Evolutionary conservation across 92 coral and sea anemone genomes (phyloP).

Genomic region (Pocillopora meandrina): DNA sequence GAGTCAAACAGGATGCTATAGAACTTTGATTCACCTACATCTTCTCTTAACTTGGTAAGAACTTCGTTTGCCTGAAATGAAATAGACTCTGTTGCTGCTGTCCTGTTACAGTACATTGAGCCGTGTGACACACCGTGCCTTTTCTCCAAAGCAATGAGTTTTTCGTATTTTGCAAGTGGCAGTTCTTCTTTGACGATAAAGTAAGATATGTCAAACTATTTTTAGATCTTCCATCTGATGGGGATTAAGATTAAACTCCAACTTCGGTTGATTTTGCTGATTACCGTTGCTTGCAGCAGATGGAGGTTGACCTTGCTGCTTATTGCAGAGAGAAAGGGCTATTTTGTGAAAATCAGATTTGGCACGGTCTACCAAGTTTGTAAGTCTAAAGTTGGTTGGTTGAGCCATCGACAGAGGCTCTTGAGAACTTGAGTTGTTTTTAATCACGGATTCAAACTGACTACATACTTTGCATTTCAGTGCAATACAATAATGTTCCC

Average conservation of each 20-base stretch:
- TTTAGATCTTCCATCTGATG: slow-evolving; percentile 53
- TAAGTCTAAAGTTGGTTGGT: slow-evolving; percentile 49
- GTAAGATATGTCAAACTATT: slow-evolving; percentile 50
- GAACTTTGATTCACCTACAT: slow-evolving; percentile 55
- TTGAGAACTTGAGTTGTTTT: slow-evolving; percentile 49
- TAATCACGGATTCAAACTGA: slow-evolving; percentile 43
- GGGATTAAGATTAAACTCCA: slow-evolving; percentile 47
- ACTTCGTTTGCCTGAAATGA: slow-evolving; percentile 53
- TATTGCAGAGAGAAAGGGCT: slow-evolving; percentile 38
- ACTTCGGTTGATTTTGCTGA: slow-evolving; percentile 44
- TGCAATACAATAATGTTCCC: slow-evolving; percentile 43
- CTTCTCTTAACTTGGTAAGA: slow-evolving; percentile 34
- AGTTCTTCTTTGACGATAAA: slow-evolving; percentile 61
- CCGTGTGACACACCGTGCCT: slow-evolving; percentile 38
- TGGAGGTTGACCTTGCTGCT: slow-evolving; percentile 35
- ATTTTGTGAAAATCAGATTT: slow-evolving; percentile 41
- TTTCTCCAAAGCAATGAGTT: slow-evolving; percentile 52
- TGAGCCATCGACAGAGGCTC: slow-evolving; percentile 55
- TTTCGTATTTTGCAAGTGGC: slow-evolving; percentile 55
- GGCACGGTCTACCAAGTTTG: slow-evolving; percentile 49
- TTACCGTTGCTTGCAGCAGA: slow-evolving; percentile 20
- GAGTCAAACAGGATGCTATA: slow-evolving; percentile 58
- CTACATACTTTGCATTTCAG: slow-evolving; percentile 45
- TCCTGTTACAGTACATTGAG: slow-evolving; percentile 43
- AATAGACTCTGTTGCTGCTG: slow-evolving; percentile 55